Evolutionary conservation across 2,888 invertebrate genomes (phyloP).

Genomic region (Ophonus ardosiacus): DNA sequence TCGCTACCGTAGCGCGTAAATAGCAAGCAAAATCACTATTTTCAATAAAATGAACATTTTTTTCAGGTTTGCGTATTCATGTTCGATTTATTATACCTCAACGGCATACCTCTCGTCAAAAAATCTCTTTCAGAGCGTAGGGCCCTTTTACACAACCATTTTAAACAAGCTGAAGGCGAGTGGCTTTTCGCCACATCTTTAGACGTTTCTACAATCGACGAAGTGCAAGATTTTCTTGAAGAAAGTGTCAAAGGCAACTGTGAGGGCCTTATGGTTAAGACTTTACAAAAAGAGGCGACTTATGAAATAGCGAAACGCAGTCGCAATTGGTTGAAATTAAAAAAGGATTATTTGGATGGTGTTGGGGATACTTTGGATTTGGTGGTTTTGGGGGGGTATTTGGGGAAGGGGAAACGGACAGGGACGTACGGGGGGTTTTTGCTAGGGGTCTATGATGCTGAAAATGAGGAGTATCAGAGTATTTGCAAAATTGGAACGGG

Average conservation of each 20-base stretch:
- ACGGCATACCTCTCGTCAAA: slow-evolving; percentile 90
- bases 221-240: slow-evolving; percentile 95
- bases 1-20: too few species aligned
- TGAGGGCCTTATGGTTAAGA: slow-evolving; percentile 99
- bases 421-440: slow-evolving; percentile 97
- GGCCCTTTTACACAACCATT: slow-evolving; percentile 83
- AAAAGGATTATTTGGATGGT: slow-evolving; percentile 98
- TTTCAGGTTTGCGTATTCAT: slow-evolving; percentile 95
- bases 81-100: slow-evolving; percentile 96
- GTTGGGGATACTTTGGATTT: slow-evolving; percentile 97
- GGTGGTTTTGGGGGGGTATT: slow-evolving; percentile 96
- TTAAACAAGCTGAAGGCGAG: slow-evolving; percentile 85
- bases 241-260: slow-evolving; percentile 96
- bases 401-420: slow-evolving; percentile 94
- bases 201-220: slow-evolving; percentile 92
- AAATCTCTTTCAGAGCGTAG: slow-evolving; percentile 87
- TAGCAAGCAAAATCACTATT: too few species aligned
- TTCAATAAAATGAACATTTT: too few species aligned
- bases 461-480: slow-evolving; percentile 94
- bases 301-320: slow-evolving; percentile 98
- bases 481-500: slow-evolving; percentile 97
- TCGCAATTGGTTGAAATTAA: slow-evolving; percentile 96
- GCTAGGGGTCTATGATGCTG: slow-evolving; percentile 93
- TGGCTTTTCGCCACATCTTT: slow-evolving; percentile 92
- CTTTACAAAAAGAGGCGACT: slow-evolving; percentile 90